Evolutionary conservation across 2,113 vertebrate genomes (phyloP).

Genomic region (Colaptes auratus): DNA sequence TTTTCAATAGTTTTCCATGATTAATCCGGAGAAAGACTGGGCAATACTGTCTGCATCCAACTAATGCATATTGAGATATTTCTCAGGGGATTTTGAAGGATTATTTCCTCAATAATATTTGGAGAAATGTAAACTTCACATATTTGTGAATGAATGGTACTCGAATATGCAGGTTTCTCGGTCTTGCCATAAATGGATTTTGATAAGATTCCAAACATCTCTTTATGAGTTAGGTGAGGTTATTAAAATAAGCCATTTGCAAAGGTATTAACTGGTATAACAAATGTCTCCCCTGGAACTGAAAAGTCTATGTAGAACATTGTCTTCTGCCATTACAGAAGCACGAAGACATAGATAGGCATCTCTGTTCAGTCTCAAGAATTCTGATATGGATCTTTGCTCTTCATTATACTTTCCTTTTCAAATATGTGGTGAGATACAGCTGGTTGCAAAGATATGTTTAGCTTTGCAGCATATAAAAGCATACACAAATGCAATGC

Average conservation of each 20-base stretch:
- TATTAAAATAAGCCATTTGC: background rate
- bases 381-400: background rate
- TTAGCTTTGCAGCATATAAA: background rate
- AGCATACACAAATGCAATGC: background rate
- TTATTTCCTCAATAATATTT: background rate
- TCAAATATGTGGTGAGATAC: background rate
- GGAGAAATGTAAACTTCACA: background rate
- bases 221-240: background rate
- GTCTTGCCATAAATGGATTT: background rate
- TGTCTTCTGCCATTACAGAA: background rate
- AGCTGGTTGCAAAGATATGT: background rate
- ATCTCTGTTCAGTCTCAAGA: background rate
- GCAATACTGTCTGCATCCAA: background rate
- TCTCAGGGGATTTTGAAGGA: background rate
- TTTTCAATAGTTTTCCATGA: background rate
- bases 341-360: rapidly evolving
- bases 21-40: background rate
- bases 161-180: background rate
- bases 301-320: background rate
- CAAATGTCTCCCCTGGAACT: background rate
- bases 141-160: background rate
- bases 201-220: background rate
- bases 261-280: background rate
- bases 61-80: background rate
- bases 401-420: background rate